Evolutionary conservation across 2,888 invertebrate species (phyloP), one percentile per base, ranked within the genome.

Genomic region (Alviniconcha strummeri): DNA sequence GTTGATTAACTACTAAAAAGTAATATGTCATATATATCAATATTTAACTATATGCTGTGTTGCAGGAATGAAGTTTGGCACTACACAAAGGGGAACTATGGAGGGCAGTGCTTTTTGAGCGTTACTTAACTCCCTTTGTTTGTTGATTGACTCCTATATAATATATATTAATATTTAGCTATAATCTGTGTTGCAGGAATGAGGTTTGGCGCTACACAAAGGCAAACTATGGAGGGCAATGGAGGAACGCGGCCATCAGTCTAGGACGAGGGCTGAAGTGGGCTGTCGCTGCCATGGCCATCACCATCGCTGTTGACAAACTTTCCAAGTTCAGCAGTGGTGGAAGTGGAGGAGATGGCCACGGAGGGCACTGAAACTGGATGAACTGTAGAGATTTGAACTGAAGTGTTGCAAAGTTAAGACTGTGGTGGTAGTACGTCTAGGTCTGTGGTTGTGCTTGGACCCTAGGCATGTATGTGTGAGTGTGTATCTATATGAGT

Each of bases 1-100:
- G 36, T 36, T 36, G 36, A 36, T 3, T 36, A 3, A 36, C 36
- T 36, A 36, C 36, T 36, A 36, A 36, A 36, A 36, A 36, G 0
- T 36, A 36, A 36, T 36, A 36, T 36, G 3, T 36, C 0, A 36
- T 36, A 36, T 3, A 36, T 36, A 36, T 36, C 3, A 36, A 36
- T 36, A n/a, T n/a, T n/a, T n/a, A n/a, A n/a, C n/a, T n/a, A n/a
- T n/a, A 36, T 36, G 36, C 36, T 36, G 75, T 36, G 67, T 83
- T 81, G 71, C 86, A 88, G 88, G 81, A 88, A 88, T 85, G 89
- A 89, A 81, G 89, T 85, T 7, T 88, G 89, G 89, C 84, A 87
- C 5, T 88, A 80, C 82, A 77, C 79, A 6, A 83, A 80, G 36
- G 79, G 67, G 56, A 78, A 76, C 79, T 85, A 80, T 71, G 78